Base-by-base conservation (phyloP, 2,113 vertebrate genomes). In the Cairina moschata region DNA sequence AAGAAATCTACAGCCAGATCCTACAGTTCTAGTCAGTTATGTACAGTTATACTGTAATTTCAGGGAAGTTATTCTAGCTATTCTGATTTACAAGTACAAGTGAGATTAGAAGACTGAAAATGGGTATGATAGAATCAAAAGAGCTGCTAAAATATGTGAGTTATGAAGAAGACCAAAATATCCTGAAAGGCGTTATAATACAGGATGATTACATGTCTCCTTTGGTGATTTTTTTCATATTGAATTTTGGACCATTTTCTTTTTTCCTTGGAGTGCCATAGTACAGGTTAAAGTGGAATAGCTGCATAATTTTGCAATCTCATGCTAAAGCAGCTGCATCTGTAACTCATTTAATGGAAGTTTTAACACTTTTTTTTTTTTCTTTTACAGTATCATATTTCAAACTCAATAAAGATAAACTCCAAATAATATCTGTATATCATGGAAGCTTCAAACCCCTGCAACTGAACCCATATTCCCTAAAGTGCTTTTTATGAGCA, bases 381-480 rank as follows among this genome's bases (percentile, higher is more conserved):
- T 65, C 83, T 87, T 82, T 88, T 80, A 76, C 68, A 31, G 2
- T 60, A 60, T 79, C 54, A 8, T n/a, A 68, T 72, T 92, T 0
- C 4, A 82, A 87, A 40, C 84, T 87, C 95, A 76, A 7, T 91
- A 80, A 88, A 94, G 83, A 80, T 90, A 89, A 95, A 91, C 56
- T 76, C 79, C 67, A 82, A 28, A 42, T 91, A 56, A 88, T 31
- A 74, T 48, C 86, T 34, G 52, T 65, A 11, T 72, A 48, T 89
- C 86, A 60, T 1, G 4, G 83, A 75, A 71, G 81, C 86, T 82
- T 76, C 86, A 91, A 4, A 63, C 52, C 90, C 77, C 34, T 38
- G 77, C 69, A 87, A 68, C 62, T 52, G 69, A 95, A 54, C 86
- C 71, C 1, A 0, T 62, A 69, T 62, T 92, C 93, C 89, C 90